These are phyloP conservation scores for Antedon bifida DNA, from an alignment of 35 echinoderm and acorn worm genomes.

Conservation along the genomic window DNA sequence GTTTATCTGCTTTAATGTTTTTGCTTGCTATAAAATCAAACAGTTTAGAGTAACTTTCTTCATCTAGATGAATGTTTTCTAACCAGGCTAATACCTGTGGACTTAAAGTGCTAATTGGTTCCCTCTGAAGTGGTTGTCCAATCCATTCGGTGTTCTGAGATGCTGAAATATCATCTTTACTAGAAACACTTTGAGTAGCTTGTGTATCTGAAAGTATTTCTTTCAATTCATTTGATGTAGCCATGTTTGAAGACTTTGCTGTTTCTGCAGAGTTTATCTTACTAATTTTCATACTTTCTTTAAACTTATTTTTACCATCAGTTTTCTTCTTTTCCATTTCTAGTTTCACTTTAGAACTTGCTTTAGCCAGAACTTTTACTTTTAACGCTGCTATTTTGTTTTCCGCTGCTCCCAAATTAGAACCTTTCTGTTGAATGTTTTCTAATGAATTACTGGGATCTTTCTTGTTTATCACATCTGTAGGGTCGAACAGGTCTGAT, in stretches of 20 bases:
- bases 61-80: not conserved
- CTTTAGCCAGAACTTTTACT: conserved; percentile 38
- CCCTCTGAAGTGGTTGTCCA: not conserved
- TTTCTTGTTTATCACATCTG: not conserved
- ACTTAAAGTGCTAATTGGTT: not conserved
- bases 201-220: not conserved
- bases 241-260: not conserved
- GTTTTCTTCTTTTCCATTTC: not conserved
- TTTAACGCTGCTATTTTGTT: conserved; percentile 23
- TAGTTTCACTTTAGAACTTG: conserved; percentile 28
- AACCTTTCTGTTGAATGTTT: not conserved
- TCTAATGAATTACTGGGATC: not conserved
- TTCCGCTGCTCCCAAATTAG: not conserved
- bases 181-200: too few relatives aligned
- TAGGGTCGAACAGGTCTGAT: not conserved
- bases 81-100: not conserved
- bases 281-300: not conserved
- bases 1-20: not conserved
- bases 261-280: not conserved
- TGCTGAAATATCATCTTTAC: not conserved
- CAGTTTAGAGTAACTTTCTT: not conserved
- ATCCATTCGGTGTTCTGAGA: not conserved
- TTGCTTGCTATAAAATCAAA: not conserved
- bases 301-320: not conserved
- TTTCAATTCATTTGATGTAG: not conserved